phyloP scores from a whole-genome alignment of 2,888 invertebrate genomes.

The Limenitis camilla region DNA sequence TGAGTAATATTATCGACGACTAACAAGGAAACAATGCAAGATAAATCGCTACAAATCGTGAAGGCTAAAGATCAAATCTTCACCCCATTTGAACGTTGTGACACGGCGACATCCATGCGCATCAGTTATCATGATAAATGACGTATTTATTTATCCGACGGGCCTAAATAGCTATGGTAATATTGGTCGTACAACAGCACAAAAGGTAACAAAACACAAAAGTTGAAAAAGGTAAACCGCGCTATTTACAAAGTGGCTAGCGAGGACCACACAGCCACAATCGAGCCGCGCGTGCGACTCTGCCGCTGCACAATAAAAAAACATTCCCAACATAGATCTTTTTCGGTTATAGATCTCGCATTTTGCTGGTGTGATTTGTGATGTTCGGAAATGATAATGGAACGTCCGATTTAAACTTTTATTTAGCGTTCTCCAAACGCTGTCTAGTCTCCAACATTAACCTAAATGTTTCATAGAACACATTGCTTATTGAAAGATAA shows the following conservation, averaged over 20 bases:
- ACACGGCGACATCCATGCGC: constrained; percentile 61
- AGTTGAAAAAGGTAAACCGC: constrained; percentile 76
- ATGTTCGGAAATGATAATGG: constrained; percentile 71
- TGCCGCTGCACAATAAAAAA: constrained; percentile 58
- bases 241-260: constrained; percentile 75
- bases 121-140: constrained; percentile 74
- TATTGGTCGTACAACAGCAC: constrained; percentile 74
- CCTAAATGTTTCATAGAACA: background rate
- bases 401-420: constrained; percentile 41
- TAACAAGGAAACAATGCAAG: constrained; percentile 49
- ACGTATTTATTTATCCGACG: constrained; percentile 74
- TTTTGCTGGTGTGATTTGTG: constrained; percentile 74
- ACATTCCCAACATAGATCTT: constrained; percentile 68
- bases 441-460: background rate
- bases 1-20: constrained; percentile 15
- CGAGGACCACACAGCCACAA: constrained; percentile 74
- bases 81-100: constrained; percentile 54
- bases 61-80: constrained; percentile 58
- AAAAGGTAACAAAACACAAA: constrained; percentile 76
- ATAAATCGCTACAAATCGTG: constrained; percentile 58
- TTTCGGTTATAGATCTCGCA: constrained; percentile 72
- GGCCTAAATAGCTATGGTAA: constrained; percentile 75
- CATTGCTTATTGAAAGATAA: background rate
- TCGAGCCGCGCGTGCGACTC: constrained; percentile 73
- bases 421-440: constrained; percentile 1